A percentile compares a stretch with the other conserved stretches of the same genome.
phyloP scores from a whole-genome alignment of 2,113 vertebrate species.

The Tupaia chinensis region DNA sequence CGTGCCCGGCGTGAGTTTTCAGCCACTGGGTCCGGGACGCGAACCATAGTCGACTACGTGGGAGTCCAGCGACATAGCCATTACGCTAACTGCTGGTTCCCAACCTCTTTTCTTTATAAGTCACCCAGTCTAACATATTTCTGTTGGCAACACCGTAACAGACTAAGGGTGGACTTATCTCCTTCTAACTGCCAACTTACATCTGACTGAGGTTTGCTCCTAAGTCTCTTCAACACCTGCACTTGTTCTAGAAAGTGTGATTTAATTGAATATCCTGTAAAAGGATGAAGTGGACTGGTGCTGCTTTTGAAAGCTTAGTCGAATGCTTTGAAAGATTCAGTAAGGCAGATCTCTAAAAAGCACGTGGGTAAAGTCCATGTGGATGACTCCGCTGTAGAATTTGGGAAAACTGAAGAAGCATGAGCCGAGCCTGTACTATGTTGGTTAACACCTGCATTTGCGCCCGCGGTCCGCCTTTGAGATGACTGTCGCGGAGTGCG shows the following conservation, averaged over 20 bases:
- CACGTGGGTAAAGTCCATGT: neutral
- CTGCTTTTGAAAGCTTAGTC: neutral
- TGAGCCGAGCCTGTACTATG: neutral
- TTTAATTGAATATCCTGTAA: conserved; percentile 3
- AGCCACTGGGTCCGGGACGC: too few species aligned
- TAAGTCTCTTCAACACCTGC: neutral
- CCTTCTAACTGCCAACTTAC: neutral
- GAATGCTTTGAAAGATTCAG: neutral
- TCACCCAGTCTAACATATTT: too few species aligned
- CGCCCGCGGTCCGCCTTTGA: neutral
- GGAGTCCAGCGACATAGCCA: too few species aligned
- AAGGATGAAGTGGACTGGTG: neutral
- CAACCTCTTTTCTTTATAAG: too few species aligned
- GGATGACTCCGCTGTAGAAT: neutral
- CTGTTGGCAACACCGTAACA: too few species aligned
- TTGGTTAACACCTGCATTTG: neutral
- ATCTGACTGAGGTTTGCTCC: neutral
- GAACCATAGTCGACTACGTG: too few species aligned
- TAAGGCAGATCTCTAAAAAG: neutral
- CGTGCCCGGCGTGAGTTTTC: too few species aligned
- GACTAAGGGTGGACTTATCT: neutral
- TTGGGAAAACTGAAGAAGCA: neutral
- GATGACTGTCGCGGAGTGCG: neutral
- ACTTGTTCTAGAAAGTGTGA: neutral
- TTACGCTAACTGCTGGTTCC: too few species aligned